Evolutionary conservation across 2,113 vertebrate genomes (phyloP).

Genomic region (Gadus macrocephalus): DNA sequence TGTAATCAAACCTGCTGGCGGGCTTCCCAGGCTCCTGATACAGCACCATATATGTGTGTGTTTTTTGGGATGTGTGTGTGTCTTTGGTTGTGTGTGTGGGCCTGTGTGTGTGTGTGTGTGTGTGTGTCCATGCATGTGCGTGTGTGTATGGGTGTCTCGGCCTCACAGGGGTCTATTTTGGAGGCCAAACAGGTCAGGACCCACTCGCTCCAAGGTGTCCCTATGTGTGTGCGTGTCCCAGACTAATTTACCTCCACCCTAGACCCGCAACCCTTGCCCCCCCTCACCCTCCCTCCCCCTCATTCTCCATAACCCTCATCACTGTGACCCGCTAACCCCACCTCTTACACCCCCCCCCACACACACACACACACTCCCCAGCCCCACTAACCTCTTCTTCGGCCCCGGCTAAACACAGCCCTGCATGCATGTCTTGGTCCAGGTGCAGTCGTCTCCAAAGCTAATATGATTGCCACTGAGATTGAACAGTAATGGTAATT

Average conservation of each 20-base stretch:
- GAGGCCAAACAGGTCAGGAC: conserved; percentile 4
- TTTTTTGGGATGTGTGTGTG: conserved; percentile 12
- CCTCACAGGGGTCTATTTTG: not conserved
- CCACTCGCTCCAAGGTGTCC: conserved; percentile 21
- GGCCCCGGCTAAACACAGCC: conserved; percentile 56
- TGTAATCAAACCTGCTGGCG: conserved; percentile 69
- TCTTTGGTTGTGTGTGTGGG: conserved; percentile 18
- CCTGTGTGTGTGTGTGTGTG: conserved; percentile 27
- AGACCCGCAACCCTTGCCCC: no score
- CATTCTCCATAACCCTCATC: conserved; percentile 13
- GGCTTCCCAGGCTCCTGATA: conserved; percentile 64
- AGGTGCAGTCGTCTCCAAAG: conserved; percentile 52
- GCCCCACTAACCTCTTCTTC: conserved; percentile 9
- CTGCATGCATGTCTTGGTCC: conserved; percentile 49
- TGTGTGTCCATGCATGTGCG: conserved; percentile 6
- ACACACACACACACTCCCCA: no score
- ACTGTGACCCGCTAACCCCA: not conserved
- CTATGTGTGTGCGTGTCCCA: conserved; percentile 25
- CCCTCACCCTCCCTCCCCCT: no score
- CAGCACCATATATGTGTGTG: conserved; percentile 27
- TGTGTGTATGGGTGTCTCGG: conserved; percentile 17
- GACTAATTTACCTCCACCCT: conserved; percentile 5
- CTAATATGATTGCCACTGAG: conserved; percentile 63
- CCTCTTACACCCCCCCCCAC: not conserved
- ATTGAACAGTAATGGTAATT: conserved; percentile 64